Base-by-base conservation (phyloP, 2,888 invertebrate genomes). In the Belgica antarctica region DNA sequence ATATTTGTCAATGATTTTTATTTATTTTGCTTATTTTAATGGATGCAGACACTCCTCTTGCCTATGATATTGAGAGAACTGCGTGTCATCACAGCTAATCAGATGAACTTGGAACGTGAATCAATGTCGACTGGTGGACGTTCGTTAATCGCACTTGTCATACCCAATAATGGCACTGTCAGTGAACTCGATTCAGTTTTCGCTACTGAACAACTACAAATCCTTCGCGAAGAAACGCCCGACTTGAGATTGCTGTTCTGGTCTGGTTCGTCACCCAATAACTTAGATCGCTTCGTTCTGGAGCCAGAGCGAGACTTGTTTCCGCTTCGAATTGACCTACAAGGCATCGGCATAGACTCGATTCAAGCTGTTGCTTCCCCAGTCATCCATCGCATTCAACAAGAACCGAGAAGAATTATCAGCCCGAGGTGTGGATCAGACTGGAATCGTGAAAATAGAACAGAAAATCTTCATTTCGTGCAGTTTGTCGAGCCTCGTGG, bases 401-500 rank as follows among this genome's bases (percentile, higher is more conserved):
- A 81, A 78, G 80, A 25, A 73, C 73, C 70, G 25, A 70, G 70
- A 41, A 70, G 70, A 41, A 70, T 70, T 46, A 70, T 70, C 61
- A 70, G 61, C 46, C 70, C 34, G 36, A 59, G 70, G 59, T 68
- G 57, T 68, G 86, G 86, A 19, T 77, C 83, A 0, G 75, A 76
- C 27, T 87, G 82, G 81, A 74, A 78, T 41, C 77, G 78, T 0
- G 76, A 76, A 4, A 22, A 22, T 8, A 17, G 22, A 79, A 76
- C 1, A 82, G 82, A 85, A 57, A 79, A 74, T 68, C 75, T 73
- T 73, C 82, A 78, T 74, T 81, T 84, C 73, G 81, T 81, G 10
- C 86, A 88, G 75, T 87, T 83, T 74, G 81, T 89, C 7, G 85
- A 87, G 72, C 87, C 89, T 0, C 82, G 83, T 31, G 84, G 83